phyloP scores from a whole-genome alignment of 2,113 vertebrate species.

The Corythornis vintsioides region DNA sequence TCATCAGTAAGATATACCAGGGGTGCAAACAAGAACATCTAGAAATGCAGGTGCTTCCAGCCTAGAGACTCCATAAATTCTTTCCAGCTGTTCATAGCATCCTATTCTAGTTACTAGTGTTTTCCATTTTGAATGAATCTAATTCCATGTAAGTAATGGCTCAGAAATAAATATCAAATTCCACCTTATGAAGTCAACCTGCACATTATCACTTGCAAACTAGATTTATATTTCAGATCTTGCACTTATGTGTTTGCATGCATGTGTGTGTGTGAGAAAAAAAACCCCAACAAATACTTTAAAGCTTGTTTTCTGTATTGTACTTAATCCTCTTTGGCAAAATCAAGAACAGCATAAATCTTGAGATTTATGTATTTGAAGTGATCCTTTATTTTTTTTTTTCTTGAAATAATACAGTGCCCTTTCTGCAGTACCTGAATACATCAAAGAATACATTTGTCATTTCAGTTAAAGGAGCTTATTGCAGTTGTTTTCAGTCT shows the following conservation, averaged over 20 bases:
- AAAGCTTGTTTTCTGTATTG: background rate
- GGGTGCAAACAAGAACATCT: background rate
- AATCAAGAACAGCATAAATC: background rate
- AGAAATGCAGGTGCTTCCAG: background rate
- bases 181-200: background rate
- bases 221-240: background rate
- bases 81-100: background rate
- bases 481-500: background rate
- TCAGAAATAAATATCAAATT: background rate
- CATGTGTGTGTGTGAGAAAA: background rate
- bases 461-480: background rate
- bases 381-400: background rate
- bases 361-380: background rate
- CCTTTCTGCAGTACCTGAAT: background rate
- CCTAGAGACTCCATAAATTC: background rate
- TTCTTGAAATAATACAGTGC: background rate
- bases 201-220: background rate
- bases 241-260: background rate
- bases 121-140: background rate
- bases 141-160: background rate
- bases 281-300: accelerated
- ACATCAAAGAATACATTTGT: background rate
- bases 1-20: background rate
- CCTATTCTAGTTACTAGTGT: background rate
- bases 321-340: background rate